Evolutionary conservation across 2,797 vertebrate genomes (phyloP), one percentile per base, ranked within the genome.

Genomic region (Gymnocypris eckloni): DNA sequence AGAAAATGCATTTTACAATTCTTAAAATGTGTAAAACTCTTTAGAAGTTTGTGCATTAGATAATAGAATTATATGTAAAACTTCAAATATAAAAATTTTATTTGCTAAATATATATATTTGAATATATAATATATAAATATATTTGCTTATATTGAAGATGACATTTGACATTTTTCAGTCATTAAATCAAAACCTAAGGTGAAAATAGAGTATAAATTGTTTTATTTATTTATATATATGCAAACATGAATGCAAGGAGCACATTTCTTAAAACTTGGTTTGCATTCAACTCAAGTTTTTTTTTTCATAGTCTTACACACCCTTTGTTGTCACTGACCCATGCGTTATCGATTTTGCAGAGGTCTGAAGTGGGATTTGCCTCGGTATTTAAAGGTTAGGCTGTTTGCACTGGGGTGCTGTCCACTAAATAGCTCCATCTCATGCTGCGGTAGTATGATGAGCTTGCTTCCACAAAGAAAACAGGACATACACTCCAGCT

Each of bases 391-490:
- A 75, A 70, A 71, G 54, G 86, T 78, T 79, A 81, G 61, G 83
- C 85, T 28, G 86, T 77, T 75, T 43, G 66, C 52, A 86, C 72
- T 66, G 28, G 13, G 28, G 28, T 83, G 82, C 13, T 45, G 61
- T 76, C 59, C 28, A 4, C 71, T 61, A 72, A 76, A 83, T 66
- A 76, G 61, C 71, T n/a, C 20, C 0, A 25, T 79, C 75, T 84
- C 64, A 48, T 59, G 66, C 48, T n/a, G 66, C 3, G 25, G 9
- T 16, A 78, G 48, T 66, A 71, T 2, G 18, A 79, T 20, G 50
- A 79, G 64, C 52, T 50, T 8, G 37, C 69, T 83, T 80, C 70
- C 81, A 18, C 81, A 79, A 90, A 66, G 73, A 86, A 88, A 86
- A 77, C 73, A 85, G 69, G 43, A 76, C 48, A 45, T 83, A 85